Base-by-base conservation (phyloP, 2,797 vertebrate genomes). In the Mormyrus proboscirostris region DNA sequence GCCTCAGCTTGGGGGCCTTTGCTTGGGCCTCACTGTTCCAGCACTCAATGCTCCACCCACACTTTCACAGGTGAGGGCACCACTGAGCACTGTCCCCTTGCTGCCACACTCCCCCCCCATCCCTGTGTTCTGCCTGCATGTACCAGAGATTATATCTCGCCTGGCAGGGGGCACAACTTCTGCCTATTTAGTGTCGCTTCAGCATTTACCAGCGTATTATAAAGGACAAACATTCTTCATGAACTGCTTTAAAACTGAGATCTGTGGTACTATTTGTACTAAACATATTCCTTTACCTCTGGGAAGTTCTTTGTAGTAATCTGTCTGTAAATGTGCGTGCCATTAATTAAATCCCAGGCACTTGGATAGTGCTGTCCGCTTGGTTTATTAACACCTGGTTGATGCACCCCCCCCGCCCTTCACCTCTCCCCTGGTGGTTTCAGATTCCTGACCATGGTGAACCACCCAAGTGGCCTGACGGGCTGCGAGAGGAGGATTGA, bases 391-490 rank as follows among this genome's bases (percentile, higher is more conserved):
- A 73, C 86, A 59, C 7, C 25, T 33, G 51, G 57, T 59, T 22
- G 19, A 19, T n/a, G 19, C 0, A 0, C 62, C 86, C 14, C 57
- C 22, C 47, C 29, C 79, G 3, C 55, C 47, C 12, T 5, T 16
- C 41, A 19, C 10, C n/a, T 25, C 59, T 22, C 1, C 51, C 6
- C 16, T 9, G 10, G 41, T 83, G 25, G 19, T 85, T 12, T 57
- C 82, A 95, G 94, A 89, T 94, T 95, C 90, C 93, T 96, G 87
- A 93, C 89, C 90, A 91, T 92, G 91, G 91, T 94, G 93, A 95
- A 93, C 93, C 93, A 92, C 89, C 92, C 95, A 6, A 14, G 93
- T 92, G 93, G 90, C 88, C 92, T 91, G 89, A 88, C 91, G 90
- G 90, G 91, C 25, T 91, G 90, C 91, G 94, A 95, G 90, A 94